Base-by-base conservation (phyloP, 2,797 vertebrate genomes). In the Enteromius argenteus region DNA sequence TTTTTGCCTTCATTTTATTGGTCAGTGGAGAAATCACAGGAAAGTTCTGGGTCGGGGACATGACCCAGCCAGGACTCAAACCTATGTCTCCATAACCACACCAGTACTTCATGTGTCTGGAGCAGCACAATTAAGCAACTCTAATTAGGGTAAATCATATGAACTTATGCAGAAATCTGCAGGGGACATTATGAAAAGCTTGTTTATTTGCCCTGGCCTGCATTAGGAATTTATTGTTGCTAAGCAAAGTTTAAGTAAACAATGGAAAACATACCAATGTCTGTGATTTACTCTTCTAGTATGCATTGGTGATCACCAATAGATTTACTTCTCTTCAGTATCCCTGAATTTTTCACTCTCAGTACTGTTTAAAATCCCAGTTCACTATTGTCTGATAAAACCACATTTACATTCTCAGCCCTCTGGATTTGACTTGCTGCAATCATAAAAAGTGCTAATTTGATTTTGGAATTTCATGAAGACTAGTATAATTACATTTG, bases 221-320 rank as follows among this genome's bases (percentile, higher is more conserved):
- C 66, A 72, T 46, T 83, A 62, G 62, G 66, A 75, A 58, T 71
- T 62, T 53, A 5, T n/a, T 44, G 23, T 71, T 80, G 79, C 79
- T 69, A 56, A 69, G 79, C 66, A 71, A 80, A 44, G 51, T 32
- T 44, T 11, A 71, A 71, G 51, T 44, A 58, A 81, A 81, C 79
- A 60, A 71, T 32, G 23, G n/a, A n/a, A 68, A 80, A 30, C 5
- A 68, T 71, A 71, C 49, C 67, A 44, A 42, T 32, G 66, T 71
- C 35, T 71, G 37, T 71, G 46, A 80, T 39, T 80, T 14, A 7
- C 44, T 30, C n/a, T 44, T 78, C 37, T 78, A 66, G 60, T 15
- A 66, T 79, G 37, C 23, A n/a, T 79, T 79, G 30, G 30, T 51
- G 30, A 67, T 79, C 30, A n/a, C 37, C n/a, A 23, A 77, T 60